Conservation (phyloP, 2,888 invertebrate genomes). For the Copidosoma aretas region DNA sequence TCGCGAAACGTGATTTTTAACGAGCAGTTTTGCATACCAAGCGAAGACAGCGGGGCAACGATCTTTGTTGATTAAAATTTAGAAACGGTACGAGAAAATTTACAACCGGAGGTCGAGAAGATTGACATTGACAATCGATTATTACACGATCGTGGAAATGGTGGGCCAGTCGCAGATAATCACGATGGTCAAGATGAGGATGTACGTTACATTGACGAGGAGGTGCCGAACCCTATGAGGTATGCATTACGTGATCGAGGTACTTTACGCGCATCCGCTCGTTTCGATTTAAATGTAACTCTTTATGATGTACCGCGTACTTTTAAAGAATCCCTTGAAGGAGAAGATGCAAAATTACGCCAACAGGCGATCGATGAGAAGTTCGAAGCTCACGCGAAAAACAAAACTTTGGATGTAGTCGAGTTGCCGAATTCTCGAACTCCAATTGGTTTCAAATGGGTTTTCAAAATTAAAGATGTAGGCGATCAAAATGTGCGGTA, state of each 20-base stretch:
- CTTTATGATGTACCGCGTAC: neutral
- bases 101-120: neutral
- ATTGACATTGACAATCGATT: neutral
- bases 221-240: too few relatives aligned
- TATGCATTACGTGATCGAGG: neutral
- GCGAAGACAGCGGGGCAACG: slow-evolving; percentile 28
- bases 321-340: neutral
- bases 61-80: neutral
- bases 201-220: too few relatives aligned
- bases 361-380: neutral
- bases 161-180: neutral
- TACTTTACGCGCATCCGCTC: neutral
- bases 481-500: too few relatives aligned
- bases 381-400: neutral
- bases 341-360: neutral
- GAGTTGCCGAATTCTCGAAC: neutral
- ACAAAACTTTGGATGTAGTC: neutral
- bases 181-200: neutral
- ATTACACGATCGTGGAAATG: neutral
- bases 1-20: slow-evolving; percentile 42
- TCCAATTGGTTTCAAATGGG: neutral
- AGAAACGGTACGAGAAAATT: neutral
- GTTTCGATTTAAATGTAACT: neutral
- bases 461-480: neutral
- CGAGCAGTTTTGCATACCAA: slow-evolving; percentile 49